Conservation (phyloP, 2,888 invertebrate species). For the Achlya flavicornis region DNA sequence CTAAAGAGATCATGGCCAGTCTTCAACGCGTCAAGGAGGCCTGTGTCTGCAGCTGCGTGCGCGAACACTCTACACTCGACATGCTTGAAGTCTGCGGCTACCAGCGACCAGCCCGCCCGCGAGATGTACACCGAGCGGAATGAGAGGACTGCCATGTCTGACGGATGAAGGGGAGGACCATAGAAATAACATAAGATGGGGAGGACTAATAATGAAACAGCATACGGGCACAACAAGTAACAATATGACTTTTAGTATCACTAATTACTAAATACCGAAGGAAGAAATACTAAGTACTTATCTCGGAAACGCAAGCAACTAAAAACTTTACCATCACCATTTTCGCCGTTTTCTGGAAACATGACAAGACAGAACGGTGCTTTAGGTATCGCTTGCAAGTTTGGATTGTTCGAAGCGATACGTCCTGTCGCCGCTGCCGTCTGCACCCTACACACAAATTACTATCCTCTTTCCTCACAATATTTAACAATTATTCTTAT, state of each 20-base stretch:
- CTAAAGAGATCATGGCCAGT: slow-evolving; percentile 63
- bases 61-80: slow-evolving; percentile 80
- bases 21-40: slow-evolving; percentile 52
- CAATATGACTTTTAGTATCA: no score
- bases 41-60: slow-evolving; percentile 60
- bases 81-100: slow-evolving; percentile 79
- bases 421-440: slow-evolving; percentile 77
- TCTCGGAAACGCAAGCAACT: no score
- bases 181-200: no score
- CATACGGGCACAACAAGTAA: no score
- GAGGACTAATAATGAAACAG: no score
- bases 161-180: neutral
- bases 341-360: slow-evolving; percentile 40
- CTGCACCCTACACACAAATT: slow-evolving; percentile 62
- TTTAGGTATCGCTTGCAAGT: slow-evolving; percentile 80
- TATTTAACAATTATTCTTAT: neutral
- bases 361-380: slow-evolving; percentile 56
- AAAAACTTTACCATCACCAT: slow-evolving; percentile 25
- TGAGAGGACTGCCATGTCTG: slow-evolving; percentile 15
- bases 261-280: no score
- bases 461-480: neutral
- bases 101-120: slow-evolving; percentile 49
- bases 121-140: slow-evolving; percentile 68
- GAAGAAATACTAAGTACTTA: no score
- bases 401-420: slow-evolving; percentile 74